Percentiles rank a stretch among this genome's conserved stretches.
These are phyloP conservation scores for Papilio polytes DNA, from an alignment of 1,140 invertebrate species.

Conservation along the genomic window DNA sequence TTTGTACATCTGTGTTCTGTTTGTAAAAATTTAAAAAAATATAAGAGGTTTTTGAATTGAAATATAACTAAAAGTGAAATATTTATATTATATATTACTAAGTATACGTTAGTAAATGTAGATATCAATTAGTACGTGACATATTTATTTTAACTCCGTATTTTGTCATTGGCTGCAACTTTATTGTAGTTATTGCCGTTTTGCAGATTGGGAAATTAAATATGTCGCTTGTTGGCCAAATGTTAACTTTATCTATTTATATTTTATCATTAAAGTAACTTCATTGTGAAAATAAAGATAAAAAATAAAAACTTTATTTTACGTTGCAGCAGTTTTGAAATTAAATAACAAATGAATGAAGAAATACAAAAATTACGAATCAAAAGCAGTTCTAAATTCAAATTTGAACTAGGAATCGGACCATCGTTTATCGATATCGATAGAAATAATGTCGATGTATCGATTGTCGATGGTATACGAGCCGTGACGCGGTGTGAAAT, in stretches of 20 bases:
- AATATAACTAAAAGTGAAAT: too few relatives aligned
- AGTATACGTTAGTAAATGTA: neutral
- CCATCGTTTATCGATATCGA: neutral
- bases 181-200: conserved; percentile 20
- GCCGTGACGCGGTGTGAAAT: conserved; percentile 45
- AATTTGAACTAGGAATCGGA: neutral
- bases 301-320: neutral
- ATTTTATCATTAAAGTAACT: neutral
- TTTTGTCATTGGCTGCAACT: conserved; percentile 28
- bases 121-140: conserved; percentile 18
- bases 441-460: neutral
- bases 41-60: too few relatives aligned
- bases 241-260: neutral
- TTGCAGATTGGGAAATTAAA: conserved; percentile 32
- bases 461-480: conserved; percentile 24
- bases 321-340: too few relatives aligned
- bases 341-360: neutral
- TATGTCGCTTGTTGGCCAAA: neutral
- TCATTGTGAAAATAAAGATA: neutral
- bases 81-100: too few relatives aligned
- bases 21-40: too few relatives aligned
- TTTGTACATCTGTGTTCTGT: too few relatives aligned
- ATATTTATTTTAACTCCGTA: neutral
- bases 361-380: neutral
- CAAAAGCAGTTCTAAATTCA: neutral